phyloP scores from a whole-genome alignment of 2,888 invertebrate genomes.

The Dichetophora obliterata region DNA sequence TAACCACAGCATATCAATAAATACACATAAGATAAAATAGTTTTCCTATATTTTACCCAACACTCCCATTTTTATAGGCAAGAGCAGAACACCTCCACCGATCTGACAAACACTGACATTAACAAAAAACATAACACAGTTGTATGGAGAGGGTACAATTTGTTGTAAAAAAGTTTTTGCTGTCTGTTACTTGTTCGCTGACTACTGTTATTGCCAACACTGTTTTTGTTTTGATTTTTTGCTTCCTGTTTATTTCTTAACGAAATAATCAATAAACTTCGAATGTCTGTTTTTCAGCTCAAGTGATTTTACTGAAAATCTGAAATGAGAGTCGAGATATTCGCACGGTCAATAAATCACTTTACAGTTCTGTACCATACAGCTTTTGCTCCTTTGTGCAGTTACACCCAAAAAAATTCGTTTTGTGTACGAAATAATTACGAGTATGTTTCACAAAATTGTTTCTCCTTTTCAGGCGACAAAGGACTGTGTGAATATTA shows the following conservation, averaged over 20 bases:
- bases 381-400: neutral
- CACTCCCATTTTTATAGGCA: neutral
- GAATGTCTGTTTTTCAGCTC: slow-evolving; percentile 15
- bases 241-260: neutral
- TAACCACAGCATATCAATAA: slow-evolving; percentile 22
- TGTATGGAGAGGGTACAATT: neutral
- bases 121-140: neutral
- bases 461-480: no score
- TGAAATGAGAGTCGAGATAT: slow-evolving; percentile 22
- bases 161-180: neutral
- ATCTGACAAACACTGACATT: neutral
- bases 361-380: neutral
- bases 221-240: neutral
- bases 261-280: slow-evolving; percentile 1
- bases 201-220: neutral
- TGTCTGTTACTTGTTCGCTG: neutral
- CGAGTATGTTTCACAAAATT: no score
- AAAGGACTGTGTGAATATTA: no score
- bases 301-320: slow-evolving; percentile 22
- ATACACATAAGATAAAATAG: neutral
- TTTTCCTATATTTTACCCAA: no score
- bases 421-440: no score
- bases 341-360: slow-evolving; percentile 24
- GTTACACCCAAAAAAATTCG: no score
- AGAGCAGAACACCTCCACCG: neutral